phyloP scores from a whole-genome alignment of 2,113 vertebrate species.

The Pterocles orientalis region DNA sequence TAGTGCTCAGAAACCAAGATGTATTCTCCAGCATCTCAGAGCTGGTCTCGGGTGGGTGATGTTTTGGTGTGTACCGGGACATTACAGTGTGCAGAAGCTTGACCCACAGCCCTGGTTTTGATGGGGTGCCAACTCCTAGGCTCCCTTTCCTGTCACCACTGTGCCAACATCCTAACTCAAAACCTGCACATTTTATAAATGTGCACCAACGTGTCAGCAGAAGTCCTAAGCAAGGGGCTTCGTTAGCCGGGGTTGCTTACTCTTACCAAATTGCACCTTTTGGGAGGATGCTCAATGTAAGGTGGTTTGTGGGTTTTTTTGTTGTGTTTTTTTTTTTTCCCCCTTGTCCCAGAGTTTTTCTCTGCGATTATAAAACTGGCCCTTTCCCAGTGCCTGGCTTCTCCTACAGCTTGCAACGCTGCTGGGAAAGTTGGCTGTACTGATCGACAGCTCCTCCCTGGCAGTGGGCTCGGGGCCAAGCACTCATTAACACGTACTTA shows the following conservation, averaged over 20 bases:
- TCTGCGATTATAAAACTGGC: background rate
- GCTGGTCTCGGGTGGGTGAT: background rate
- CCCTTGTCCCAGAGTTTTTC: background rate
- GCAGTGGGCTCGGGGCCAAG: background rate
- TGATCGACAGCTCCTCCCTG: background rate
- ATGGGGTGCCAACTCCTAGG: background rate
- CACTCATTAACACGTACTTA: background rate
- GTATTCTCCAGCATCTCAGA: accelerated
- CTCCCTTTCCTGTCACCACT: background rate
- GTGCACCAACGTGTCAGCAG: accelerated
- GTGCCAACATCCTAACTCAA: background rate
- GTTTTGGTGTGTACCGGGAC: background rate
- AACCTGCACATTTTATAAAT: accelerated
- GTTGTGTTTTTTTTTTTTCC: accelerated
- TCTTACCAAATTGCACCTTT: background rate
- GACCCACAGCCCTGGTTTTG: background rate
- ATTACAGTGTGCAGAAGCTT: background rate
- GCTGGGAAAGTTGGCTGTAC: background rate
- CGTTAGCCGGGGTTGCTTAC: background rate
- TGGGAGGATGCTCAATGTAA: background rate
- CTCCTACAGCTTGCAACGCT: accelerated
- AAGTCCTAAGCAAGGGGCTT: background rate
- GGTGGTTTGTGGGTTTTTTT: too few relatives aligned
- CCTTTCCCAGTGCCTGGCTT: background rate
- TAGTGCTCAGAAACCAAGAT: background rate